Conservation (phyloP, 2,797 vertebrate genomes). For the Remorina albescens region DNA sequence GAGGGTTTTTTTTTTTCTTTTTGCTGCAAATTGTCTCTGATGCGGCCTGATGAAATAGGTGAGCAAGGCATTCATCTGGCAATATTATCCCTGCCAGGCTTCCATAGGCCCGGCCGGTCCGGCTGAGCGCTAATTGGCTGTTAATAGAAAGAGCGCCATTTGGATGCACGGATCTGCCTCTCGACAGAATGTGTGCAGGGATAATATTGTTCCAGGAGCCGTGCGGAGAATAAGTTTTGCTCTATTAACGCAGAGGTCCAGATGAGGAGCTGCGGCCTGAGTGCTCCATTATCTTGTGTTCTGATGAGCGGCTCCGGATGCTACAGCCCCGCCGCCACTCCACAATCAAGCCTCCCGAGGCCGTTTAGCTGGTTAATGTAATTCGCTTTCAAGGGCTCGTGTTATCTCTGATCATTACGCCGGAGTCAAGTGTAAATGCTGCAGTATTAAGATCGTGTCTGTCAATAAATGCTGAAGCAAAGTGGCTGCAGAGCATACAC, state of each 20-base stretch:
- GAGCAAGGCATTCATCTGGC: conserved; percentile 65
- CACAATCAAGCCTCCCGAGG: conserved; percentile 80
- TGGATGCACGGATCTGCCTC: conserved; percentile 85
- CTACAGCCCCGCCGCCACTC: conserved; percentile 69
- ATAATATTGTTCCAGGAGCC: conserved; percentile 91
- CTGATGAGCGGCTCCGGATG: conserved; percentile 89
- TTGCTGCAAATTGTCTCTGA: not conserved
- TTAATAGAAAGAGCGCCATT: conserved; percentile 86
- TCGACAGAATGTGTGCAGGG: conserved; percentile 79
- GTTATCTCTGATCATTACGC: conserved; percentile 95
- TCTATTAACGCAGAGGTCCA: conserved; percentile 85
- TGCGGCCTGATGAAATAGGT: conserved; percentile 38
- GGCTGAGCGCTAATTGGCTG: conserved; percentile 80
- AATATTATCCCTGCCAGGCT: conserved; percentile 73
- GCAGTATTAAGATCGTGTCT: conserved; percentile 86
- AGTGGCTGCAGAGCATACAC: conserved; percentile 74
- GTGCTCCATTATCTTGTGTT: conserved; percentile 92
- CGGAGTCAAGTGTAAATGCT: conserved; percentile 92
- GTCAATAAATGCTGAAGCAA: conserved; percentile 78
- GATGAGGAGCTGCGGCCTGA: conserved; percentile 86
- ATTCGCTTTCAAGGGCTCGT: conserved; percentile 93
- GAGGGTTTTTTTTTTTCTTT: conserved; percentile 8
- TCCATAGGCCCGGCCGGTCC: conserved; percentile 73
- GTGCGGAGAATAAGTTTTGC: conserved; percentile 89
- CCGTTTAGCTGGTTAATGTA: conserved; percentile 94